phyloP scores from a whole-genome alignment of 2,113 vertebrate species.

The western clawed frog (Xenopus tropicalis) region UCB_Xtro_10.0 CM004450.2:69557001-69557500 shows the following conservation, averaged over 20 bases:
- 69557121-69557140: constrained; percentile 66
- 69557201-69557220: not conserved
- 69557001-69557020: constrained; percentile 53
- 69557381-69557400: too few relatives aligned
- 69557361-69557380: too few relatives aligned
- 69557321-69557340: too few relatives aligned
- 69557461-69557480: too few relatives aligned
- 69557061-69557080: constrained; percentile 69
- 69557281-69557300: not conserved
- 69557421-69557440: too few relatives aligned
- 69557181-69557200: not conserved
- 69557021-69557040: constrained; percentile 62
- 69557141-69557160: constrained; percentile 53
- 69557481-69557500: too few relatives aligned
- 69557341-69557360: too few relatives aligned
- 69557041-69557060: constrained; percentile 69
- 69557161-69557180: constrained; percentile 45
- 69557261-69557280: not conserved
- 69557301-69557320: not conserved
- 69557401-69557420: too few relatives aligned
- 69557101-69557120: constrained; percentile 79
- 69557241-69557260: not conserved
- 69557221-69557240: not conserved
- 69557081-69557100: constrained; percentile 58
- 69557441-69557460: too few relatives aligned